Evolutionary conservation across 92 coral and sea anemone species (phyloP).

Genomic region (Phenganax stokvisi): DNA sequence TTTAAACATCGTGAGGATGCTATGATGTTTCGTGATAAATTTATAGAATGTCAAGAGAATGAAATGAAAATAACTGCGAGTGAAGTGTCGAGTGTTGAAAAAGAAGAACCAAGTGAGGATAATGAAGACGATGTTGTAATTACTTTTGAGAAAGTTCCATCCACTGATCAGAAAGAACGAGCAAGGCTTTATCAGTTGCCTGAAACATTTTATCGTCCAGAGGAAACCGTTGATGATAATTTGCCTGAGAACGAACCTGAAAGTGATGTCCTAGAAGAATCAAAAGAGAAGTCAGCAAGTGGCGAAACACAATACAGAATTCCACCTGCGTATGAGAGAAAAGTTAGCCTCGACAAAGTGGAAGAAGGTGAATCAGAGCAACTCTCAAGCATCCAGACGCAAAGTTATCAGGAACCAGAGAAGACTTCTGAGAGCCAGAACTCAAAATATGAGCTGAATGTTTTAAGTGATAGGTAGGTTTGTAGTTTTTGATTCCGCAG

Average conservation of each 20-base stretch:
- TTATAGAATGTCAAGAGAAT: neutral
- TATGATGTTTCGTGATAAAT: too few relatives aligned
- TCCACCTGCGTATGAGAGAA: neutral
- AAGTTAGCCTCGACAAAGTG: neutral
- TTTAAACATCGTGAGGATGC: too few relatives aligned
- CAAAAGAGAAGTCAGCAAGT: neutral
- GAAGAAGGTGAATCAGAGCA: neutral
- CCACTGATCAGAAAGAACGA: slow-evolving; percentile 49
- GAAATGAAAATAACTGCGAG: neutral
- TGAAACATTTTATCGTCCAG: slow-evolving; percentile 19
- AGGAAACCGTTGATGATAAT: neutral
- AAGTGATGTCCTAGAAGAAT: neutral
- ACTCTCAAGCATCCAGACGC: neutral
- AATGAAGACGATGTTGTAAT: slow-evolving; percentile 43
- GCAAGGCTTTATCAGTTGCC: slow-evolving; percentile 51
- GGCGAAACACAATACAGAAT: neutral
- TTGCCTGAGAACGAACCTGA: neutral
- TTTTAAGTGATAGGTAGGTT: slow-evolving; percentile 7
- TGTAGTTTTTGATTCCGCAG: neutral
- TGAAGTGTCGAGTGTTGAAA: slow-evolving; percentile 9
- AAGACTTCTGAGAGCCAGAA: neutral
- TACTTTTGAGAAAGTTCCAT: slow-evolving; percentile 43
- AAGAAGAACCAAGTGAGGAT: slow-evolving; percentile 2
- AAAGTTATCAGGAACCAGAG: neutral
- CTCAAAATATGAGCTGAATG: slow-evolving; percentile 6